phyloP scores from a whole-genome alignment of 2,797 vertebrate species.

The Myotis pilosus region DNA sequence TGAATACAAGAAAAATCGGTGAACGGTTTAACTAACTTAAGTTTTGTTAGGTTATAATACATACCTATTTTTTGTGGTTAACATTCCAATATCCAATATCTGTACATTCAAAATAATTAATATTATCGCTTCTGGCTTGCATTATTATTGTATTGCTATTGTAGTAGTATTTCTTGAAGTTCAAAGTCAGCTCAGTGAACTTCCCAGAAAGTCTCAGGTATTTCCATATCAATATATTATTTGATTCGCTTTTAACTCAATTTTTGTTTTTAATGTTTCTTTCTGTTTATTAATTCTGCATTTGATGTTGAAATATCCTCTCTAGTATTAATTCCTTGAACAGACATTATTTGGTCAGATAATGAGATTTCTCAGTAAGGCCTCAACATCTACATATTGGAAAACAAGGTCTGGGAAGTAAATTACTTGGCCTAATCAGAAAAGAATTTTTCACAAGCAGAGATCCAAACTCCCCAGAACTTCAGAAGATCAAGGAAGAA shows the following conservation, averaged over 20 bases:
- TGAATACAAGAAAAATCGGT: background rate
- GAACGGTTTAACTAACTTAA: background rate
- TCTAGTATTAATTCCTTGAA: background rate
- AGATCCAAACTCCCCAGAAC: background rate
- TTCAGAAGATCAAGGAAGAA: background rate
- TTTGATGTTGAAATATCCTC: background rate
- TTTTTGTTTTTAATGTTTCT: constrained; percentile 1
- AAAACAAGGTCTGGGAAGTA: background rate
- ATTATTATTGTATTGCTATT: background rate
- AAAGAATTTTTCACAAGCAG: background rate
- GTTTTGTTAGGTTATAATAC: background rate
- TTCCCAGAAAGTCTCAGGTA: background rate
- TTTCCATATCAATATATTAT: background rate
- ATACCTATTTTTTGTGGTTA: background rate
- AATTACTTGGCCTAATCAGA: background rate
- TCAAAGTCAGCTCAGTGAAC: background rate
- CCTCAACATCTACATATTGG: background rate
- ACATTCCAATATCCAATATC: background rate
- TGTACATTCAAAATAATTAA: background rate
- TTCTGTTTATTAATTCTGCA: background rate
- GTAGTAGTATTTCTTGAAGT: background rate
- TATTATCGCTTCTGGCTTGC: background rate
- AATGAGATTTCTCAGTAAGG: background rate
- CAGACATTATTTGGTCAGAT: background rate
- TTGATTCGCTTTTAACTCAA: background rate